Base-by-base conservation (phyloP, 1,140 invertebrate genomes). In the Parapsyche elsis region DNA sequence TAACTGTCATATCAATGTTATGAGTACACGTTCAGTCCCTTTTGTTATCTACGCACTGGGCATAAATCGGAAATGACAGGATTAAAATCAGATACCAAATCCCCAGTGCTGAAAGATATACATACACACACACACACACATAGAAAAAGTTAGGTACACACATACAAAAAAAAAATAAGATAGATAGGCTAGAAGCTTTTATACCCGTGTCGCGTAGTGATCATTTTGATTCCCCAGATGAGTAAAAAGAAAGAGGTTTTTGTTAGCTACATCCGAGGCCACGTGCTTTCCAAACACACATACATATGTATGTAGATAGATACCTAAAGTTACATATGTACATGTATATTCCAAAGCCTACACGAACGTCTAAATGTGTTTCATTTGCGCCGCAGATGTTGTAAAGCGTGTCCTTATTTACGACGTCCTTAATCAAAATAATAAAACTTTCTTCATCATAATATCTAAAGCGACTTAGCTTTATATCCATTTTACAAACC, bases 401-500 rank as follows among this genome's bases (percentile, higher is more conserved):
- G 64, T 76, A 75, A 24, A 16, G 19, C 76, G 76, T 71, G 76
- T 71, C 45, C 24, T 57, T 16, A 49, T 57, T 57, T 57, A 75
- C 73, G 73, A 30, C 64, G 76, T 77, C 75, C 78, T 80, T 71
- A 57, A 16, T 76, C 71, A 76, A 79, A 82, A 78, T 82, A 71
- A 82, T 82, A 80, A 82, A 82, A 82, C 81, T 82, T 82, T 80
- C 78, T 80, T 78, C 81, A 76, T 82, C 74, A 76, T 80, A 82
- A 64, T 73, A 80, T 76, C 73, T 77, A 59, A 76, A 71, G 71
- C 57, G 75, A 76, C 59, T 79, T 79, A n/a, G 71, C 71, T 49
- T 67, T 67, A 81, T 79, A 81, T 75, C 77, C 80, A 71, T 70
- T 81, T 73, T 64, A 59, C 80, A 67, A 57, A 57, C 80, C 74